phyloP scores from a whole-genome alignment of 1,140 invertebrate genomes.

The Lysiphlebus fabarum region DNA sequence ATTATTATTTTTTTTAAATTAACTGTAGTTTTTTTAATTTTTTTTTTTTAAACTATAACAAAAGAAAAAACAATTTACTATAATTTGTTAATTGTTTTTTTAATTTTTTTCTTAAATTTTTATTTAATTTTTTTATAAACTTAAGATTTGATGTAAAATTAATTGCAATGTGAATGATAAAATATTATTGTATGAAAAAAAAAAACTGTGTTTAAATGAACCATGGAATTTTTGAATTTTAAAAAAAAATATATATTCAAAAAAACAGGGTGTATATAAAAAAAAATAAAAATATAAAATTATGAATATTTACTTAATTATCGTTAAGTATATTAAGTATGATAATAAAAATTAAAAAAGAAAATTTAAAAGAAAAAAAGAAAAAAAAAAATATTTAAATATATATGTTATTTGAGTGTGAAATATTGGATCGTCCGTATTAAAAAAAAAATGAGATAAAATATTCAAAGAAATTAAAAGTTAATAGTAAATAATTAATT shows the following conservation, averaged over 20 bases:
- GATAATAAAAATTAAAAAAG: background rate
- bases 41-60: too few relatives aligned
- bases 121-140: background rate
- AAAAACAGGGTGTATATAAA: constrained; percentile 17
- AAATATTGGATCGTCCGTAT: background rate
- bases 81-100: constrained; percentile 1
- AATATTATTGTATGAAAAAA: background rate
- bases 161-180: background rate
- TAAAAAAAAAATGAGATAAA: background rate
- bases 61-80: background rate
- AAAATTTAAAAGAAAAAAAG: constrained; percentile 1
- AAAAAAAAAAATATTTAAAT: background rate
- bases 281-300: background rate
- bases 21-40: too few relatives aligned
- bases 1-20: too few relatives aligned
- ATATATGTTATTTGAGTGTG: background rate
- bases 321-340: background rate
- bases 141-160: background rate
- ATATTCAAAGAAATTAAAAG: background rate
- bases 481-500: too few relatives aligned
- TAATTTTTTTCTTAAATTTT: too few relatives aligned
- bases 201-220: background rate
- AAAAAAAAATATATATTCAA: too few relatives aligned
- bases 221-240: too few relatives aligned
- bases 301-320: constrained; percentile 19